These are phyloP conservation scores for Canis aureus DNA, from an alignment of 2,113 vertebrate genomes.

Conservation along the genomic window DNA sequence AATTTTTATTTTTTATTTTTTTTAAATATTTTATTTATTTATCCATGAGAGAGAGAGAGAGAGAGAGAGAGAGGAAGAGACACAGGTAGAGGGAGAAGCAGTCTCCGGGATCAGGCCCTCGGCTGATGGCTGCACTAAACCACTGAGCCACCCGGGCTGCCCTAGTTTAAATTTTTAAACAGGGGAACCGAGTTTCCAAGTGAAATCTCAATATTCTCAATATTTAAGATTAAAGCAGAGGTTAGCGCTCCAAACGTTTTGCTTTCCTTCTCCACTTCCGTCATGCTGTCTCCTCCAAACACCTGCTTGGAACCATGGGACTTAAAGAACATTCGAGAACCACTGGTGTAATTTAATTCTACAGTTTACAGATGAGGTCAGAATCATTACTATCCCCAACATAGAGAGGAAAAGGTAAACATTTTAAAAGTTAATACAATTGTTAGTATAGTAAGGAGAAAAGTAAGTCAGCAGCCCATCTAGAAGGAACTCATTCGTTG, in stretches of 20 bases:
- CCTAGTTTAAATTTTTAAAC: slow-evolving; percentile 11
- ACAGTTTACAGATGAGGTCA: slow-evolving; percentile 4
- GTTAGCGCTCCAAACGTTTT: not conserved
- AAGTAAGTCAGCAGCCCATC: not conserved
- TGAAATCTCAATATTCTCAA: not conserved
- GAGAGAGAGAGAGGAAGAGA: no score
- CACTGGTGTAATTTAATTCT: not conserved
- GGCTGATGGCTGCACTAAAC: no score
- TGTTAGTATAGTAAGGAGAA: not conserved
- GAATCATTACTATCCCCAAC: not conserved
- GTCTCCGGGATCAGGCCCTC: no score
- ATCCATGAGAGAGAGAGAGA: no score
- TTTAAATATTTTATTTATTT: no score
- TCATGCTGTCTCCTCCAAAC: not conserved
- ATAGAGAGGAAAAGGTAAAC: not conserved
- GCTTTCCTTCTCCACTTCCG: not conserved
- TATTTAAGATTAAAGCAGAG: not conserved
- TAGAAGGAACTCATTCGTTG: not conserved
- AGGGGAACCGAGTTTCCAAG: not conserved
- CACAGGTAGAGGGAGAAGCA: no score
- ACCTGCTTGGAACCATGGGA: not conserved
- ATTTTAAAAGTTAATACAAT: not conserved
- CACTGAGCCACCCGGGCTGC: no score
- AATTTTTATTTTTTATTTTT: not conserved
- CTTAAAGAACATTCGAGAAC: not conserved